Base-by-base conservation (phyloP, 2,888 invertebrate genomes). In the Phragmatobia fuliginosa region DNA sequence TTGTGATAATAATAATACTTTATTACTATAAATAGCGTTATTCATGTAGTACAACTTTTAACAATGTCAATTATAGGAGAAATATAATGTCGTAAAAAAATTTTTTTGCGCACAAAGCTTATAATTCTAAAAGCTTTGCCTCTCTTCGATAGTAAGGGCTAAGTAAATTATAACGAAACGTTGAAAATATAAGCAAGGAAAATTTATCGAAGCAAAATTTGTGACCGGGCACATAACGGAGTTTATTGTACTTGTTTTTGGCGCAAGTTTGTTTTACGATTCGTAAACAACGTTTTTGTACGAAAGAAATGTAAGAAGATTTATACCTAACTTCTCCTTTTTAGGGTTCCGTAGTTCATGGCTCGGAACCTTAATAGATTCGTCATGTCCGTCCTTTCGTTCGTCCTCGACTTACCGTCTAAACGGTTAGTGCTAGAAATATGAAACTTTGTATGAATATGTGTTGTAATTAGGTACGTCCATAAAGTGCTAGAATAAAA, bases 111-210 rank as follows among this genome's bases (percentile, higher is more conserved):
- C 59, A 64, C 60, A 65, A 41, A 64, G n/a, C 41, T 66, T 66
- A 66, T 52, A 65, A 69, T 41, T 32, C 61, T 5, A 41, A 49
- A 66, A 66, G 56, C 45, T 45, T 61, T 56, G 31, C 70, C 58
- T 41, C 66, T 41, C 69, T 66, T 66, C 62, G 62, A 70, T 70
- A 70, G 70, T 66, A 70, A 62, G 56, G 56, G 58, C 66, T 66
- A 58, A 70, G 70, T 70, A 62, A 70, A 70, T 70, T 70, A 70
- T 70, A 70, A 56, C 58, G 62, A 66, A 70, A 62, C 62, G 58
- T n/a, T 56, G 56, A 65, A 62, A 70, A 66, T 70, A 62, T 66
- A 66, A 66, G 66, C 66, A 62, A 66, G 41, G 31, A 56, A 66
- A 66, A 66, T 70, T 66, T 70, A 70, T 66, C 32, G 33, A 66